Conservation (phyloP, 2,888 invertebrate species). For the Drosophila borborema region DNA sequence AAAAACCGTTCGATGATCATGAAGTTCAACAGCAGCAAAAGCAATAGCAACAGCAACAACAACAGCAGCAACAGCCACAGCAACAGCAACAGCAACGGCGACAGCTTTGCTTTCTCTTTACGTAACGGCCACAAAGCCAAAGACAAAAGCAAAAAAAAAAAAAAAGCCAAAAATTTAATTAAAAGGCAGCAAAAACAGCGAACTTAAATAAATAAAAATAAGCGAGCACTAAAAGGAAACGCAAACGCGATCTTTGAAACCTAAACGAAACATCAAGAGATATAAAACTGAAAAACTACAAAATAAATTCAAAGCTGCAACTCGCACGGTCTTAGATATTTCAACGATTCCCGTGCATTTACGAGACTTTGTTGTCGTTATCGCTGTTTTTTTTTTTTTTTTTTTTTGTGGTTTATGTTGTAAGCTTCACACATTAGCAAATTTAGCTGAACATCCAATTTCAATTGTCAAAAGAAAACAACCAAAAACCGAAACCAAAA, state of each 20-base stretch:
- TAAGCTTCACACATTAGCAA: conserved; percentile 67
- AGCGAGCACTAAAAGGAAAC: conserved; percentile 57
- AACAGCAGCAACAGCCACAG: conserved; percentile 10
- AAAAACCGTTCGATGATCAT: conserved; percentile 78
- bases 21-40: conserved; percentile 61
- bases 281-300: not conserved
- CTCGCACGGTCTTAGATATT: conserved; percentile 31
- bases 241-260: conserved; percentile 26
- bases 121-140: conserved; percentile 67
- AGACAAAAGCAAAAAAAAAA: conserved; percentile 4
- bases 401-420: conserved; percentile 48
- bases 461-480: conserved; percentile 26
- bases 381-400: conserved; percentile 8
- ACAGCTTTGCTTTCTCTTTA: conserved; percentile 75
- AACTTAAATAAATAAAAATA: conserved; percentile 50
- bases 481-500: conserved; percentile 6
- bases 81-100: conserved; percentile 6
- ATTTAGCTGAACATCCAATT: conserved; percentile 53
- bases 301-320: conserved; percentile 20
- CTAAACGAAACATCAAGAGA: conserved; percentile 38
- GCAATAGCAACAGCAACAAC: conserved; percentile 14
- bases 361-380: conserved; percentile 21
- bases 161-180: conserved; percentile 67
- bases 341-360: conserved; percentile 21
- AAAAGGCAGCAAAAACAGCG: conserved; percentile 60